Percentiles rank a stretch among this genome's conserved stretches.
Conservation (phyloP, 2,888 invertebrate genomes). For the Limnephilus rhombicus region DNA sequence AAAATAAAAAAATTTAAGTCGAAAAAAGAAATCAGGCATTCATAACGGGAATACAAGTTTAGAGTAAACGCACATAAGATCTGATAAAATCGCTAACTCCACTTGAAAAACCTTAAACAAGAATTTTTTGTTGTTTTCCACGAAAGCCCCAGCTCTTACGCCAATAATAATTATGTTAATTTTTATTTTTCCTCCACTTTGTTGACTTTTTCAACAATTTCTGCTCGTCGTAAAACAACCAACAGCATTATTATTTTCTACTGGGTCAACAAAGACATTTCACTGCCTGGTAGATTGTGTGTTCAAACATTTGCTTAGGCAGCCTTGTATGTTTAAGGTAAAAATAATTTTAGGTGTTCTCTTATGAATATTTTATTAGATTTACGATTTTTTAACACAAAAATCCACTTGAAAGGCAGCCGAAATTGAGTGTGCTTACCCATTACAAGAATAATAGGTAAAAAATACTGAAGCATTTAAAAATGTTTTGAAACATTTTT, state of each 20-base stretch:
- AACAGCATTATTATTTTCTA: constrained; percentile 39
- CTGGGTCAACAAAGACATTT: constrained; percentile 38
- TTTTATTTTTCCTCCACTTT: constrained; percentile 2
- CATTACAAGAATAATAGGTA: not conserved
- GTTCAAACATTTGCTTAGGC: constrained; percentile 43
- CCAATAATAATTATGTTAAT: constrained; percentile 4
- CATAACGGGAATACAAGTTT: not conserved
- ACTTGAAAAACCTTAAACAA: not conserved
- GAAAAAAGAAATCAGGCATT: not conserved
- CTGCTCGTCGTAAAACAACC: constrained; percentile 13
- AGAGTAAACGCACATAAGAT: not conserved
- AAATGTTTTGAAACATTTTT: not conserved
- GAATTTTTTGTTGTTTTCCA: not conserved
- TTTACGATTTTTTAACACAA: constrained; percentile 21
- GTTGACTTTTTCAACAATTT: constrained; percentile 13
- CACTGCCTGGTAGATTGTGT: constrained; percentile 36
- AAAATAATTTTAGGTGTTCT: constrained; percentile 28
- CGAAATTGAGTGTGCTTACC: not conserved
- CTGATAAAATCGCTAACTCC: too few relatives aligned
- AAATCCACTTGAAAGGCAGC: not conserved
- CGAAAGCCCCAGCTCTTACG: not conserved
- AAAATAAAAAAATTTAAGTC: too few relatives aligned
- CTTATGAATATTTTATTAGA: constrained; percentile 24
- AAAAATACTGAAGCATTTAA: not conserved
- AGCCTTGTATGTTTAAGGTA: constrained; percentile 29